These are phyloP conservation scores for Troglohyphantes excavatus DNA, from an alignment of 2,888 invertebrate species.

Conservation along the genomic window DNA sequence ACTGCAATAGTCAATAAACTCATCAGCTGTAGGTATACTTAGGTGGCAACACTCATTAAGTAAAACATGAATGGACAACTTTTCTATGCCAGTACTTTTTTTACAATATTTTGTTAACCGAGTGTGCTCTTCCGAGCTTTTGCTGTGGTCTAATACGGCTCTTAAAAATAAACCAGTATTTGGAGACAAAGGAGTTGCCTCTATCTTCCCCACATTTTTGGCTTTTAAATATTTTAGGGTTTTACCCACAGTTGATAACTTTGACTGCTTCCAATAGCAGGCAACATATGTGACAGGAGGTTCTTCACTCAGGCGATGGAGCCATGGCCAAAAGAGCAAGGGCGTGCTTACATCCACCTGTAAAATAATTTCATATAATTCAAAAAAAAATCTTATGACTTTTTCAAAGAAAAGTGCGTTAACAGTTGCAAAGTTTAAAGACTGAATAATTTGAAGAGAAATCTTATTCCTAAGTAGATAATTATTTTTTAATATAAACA, in stretches of 20 bases:
- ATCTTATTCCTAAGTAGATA: too few relatives aligned
- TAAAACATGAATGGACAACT: neutral
- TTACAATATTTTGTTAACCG: neutral
- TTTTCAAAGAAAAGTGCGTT: too few relatives aligned
- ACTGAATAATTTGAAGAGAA: too few relatives aligned
- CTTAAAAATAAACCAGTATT: neutral
- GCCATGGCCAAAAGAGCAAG: neutral
- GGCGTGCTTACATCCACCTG: constrained; percentile 26
- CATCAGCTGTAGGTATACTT: neutral
- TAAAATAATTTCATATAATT: too few relatives aligned
- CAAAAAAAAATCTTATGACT: too few relatives aligned
- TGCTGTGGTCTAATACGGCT: neutral
- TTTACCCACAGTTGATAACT: neutral
- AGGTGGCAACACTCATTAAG: neutral
- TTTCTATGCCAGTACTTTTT: neutral
- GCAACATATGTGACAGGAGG: neutral
- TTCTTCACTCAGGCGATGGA: constrained; percentile 18
- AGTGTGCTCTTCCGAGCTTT: neutral
- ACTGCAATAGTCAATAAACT: neutral
- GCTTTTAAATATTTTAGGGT: neutral
- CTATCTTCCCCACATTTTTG: neutral
- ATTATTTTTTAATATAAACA: too few relatives aligned
- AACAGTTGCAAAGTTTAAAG: too few relatives aligned
- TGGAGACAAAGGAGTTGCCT: neutral
- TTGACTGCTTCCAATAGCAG: neutral